Base-by-base conservation (phyloP, 2,888 invertebrate species). In the Drosophila neonasuta region DNA sequence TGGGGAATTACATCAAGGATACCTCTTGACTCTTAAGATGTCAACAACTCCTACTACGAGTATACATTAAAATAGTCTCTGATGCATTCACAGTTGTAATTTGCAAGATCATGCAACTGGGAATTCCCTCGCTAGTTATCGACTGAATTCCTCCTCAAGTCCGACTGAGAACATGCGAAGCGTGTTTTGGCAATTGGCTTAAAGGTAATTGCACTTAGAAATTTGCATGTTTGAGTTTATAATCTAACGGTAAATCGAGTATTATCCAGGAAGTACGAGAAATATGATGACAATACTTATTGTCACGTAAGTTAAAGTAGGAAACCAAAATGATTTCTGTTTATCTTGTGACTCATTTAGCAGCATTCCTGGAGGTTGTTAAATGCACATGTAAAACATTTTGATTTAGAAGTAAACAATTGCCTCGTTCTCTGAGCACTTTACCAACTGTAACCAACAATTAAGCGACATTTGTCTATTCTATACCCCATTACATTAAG, bases 1-100 rank as follows among this genome's bases (percentile, higher is more conserved):
- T 39, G 24, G 8, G 7, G 11, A 36, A 29, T 50, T 4, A 48
- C 34, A 8, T 50, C 24, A 71, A 71, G 70, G 70, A 71, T 11
- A 24, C 17, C n/a, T 34, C 5, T 11, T 20, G 20, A 51, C 42
- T 44, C 17, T 13, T 32, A n/a, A 20, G 49, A 63, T 71, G 74
- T 32, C 64, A 68, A 77, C n/a, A n/a, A 15, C 5, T 17, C n/a
- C 24, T 13, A 2, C 13, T 5, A 13, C 13, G 13, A 13, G 13
- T 13, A 36, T 2, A 13, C 5, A 13, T 11, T 17, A 20, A n/a
- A 20, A 36, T 20, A 30, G 30, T 54, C 20, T 32, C 20, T 32
- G 32, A 32, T 5, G 36, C 17, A 52, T 42, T 32, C 46, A 71
- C 80, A 64, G 77, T 74, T 79, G 46, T 65, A 60, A 72, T 58